Base-by-base conservation (phyloP, 2,797 vertebrate species). In the Amphiprion clarkii region DNA sequence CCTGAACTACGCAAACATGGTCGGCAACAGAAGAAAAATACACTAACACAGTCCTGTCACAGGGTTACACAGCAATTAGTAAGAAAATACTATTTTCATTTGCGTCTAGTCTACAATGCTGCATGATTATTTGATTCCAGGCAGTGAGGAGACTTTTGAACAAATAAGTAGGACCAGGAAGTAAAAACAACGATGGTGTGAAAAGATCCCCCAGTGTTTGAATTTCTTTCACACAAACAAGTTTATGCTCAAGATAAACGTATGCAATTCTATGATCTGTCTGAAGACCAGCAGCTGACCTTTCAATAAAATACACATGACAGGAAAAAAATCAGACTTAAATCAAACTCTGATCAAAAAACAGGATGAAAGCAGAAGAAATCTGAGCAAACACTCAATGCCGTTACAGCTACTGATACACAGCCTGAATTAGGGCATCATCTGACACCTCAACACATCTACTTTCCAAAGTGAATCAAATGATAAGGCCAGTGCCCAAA, bases 1-100 rank as follows among this genome's bases (percentile, higher is more conserved):
- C 66, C n/a, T 87, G 39, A 80, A 67, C 56, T 68, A 71, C 53
- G 78, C 67, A 81, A 87, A 91, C 76, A 87, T 39, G 58, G 44
- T 65, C 62, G 81, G 27, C 27, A 27, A 27, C 2, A 4, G 54
- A 52, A 69, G 64, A 60, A 71, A 72, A 82, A 10, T 49, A 61
- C 9, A 68, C 40, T 33, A 19, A 85, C 25, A 76, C 17, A 55
- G 40, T 84, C 77, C 73, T 25, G 62, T 78, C 59, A 74, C 8
- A 48, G 14, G 27, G 49, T 57, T 78, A 68, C 17, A 51, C 11
- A 21, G 53, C 55, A 58, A 33, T 23, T 14, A 61, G 16, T 25
- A 52, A 46, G 39, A 17, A 25, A 33, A 49, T 1, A 44, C 23
- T 56, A 6, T 65, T 70, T 76, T 39, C 8, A 53, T 65, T 46